Conservation (phyloP, 2,888 invertebrate species). For the Sinopyrophorus schimmeli region DNA sequence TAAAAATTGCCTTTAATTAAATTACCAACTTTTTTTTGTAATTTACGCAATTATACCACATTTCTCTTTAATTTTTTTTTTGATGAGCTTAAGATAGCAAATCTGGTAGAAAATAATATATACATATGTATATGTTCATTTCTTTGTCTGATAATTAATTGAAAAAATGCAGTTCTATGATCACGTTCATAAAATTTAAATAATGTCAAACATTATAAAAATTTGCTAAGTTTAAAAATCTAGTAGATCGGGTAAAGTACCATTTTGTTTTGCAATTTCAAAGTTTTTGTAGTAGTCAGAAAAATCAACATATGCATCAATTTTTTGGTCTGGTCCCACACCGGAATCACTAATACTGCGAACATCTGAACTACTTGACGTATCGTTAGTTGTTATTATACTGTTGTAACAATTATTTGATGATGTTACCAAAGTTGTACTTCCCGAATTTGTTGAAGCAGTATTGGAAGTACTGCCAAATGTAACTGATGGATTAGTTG, state of each 20-base stretch:
- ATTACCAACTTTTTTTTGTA: no score
- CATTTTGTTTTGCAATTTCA: slow-evolving; percentile 66
- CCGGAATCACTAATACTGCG: slow-evolving; percentile 56
- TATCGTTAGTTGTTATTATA: slow-evolving; percentile 49
- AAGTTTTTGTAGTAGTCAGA: slow-evolving; percentile 76
- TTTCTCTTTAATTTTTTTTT: no score
- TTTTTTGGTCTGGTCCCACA: slow-evolving; percentile 62
- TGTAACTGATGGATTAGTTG: slow-evolving; percentile 59
- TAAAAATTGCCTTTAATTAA: no score
- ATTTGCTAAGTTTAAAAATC: slow-evolving; percentile 48
- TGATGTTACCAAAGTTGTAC: slow-evolving; percentile 37
- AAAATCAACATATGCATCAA: slow-evolving; percentile 85
- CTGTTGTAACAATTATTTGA: slow-evolving; percentile 42
- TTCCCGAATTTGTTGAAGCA: slow-evolving; percentile 19
- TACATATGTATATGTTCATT: no score
- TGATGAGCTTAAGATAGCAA: no score
- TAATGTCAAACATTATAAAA: no score
- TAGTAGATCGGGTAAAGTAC: slow-evolving; percentile 68
- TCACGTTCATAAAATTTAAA: no score
- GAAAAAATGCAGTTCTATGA: no score
- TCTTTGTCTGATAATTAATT: no score
- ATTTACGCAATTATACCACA: no score
- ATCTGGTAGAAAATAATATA: no score
- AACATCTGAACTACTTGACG: slow-evolving; percentile 46
- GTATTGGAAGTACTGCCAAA: slow-evolving; percentile 65